phyloP scores from a whole-genome alignment of 2,797 vertebrate species.

The Coluber constrictor region DNA sequence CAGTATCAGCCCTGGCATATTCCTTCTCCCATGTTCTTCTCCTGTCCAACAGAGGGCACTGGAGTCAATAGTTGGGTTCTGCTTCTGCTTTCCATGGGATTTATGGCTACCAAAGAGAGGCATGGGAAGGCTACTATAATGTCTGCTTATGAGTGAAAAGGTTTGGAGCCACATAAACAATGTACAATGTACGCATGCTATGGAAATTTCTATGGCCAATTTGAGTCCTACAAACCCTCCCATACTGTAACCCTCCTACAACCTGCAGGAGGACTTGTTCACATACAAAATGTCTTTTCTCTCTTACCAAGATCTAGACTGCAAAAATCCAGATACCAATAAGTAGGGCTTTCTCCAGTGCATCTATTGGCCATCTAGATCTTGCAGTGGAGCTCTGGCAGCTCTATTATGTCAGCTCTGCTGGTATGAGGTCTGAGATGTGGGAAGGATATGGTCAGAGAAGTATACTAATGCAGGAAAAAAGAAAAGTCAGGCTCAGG shows the following conservation, averaged over 20 bases:
- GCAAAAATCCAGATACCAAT: not conserved
- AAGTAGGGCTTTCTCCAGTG: not conserved
- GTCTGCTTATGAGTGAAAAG: not conserved
- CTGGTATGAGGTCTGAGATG: not conserved
- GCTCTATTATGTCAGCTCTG: not conserved
- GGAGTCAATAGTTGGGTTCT: not conserved
- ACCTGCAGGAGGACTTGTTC: not conserved
- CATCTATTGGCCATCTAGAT: not conserved
- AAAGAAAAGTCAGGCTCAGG: not conserved
- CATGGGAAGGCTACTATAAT: not conserved
- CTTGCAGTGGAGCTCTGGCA: not conserved
- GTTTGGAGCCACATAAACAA: not conserved
- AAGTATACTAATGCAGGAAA: not conserved
- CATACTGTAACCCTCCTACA: not conserved
- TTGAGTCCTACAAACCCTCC: not conserved
- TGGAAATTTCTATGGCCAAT: not conserved
- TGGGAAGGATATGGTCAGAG: not conserved
- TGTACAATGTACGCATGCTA: not conserved
- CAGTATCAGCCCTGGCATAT: not conserved
- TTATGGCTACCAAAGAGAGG: not conserved
- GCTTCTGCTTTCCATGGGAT: not conserved
- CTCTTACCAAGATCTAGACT: not conserved
- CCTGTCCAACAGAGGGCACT: not conserved
- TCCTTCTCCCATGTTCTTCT: not conserved
- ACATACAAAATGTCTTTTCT: not conserved